A percentile compares a stretch with the other conserved stretches of the same genome.
Evolutionary conservation across 2,888 invertebrate genomes (phyloP).

Genomic region (Oxyscelio sp.): DNA sequence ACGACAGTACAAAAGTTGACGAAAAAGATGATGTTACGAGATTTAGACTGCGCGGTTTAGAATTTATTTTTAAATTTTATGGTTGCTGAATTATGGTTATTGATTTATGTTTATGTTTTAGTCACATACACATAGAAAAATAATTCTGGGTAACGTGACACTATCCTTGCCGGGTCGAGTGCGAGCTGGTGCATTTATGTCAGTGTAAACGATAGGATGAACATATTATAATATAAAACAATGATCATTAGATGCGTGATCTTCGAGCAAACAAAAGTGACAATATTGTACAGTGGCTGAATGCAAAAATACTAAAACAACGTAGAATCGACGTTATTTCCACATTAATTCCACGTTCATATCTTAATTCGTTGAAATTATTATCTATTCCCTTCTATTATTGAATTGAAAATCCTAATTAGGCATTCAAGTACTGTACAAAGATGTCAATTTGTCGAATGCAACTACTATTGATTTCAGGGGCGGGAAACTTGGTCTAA

Average conservation of each 20-base stretch:
- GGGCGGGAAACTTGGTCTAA: no score
- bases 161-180: conserved; percentile 81
- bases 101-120: no score
- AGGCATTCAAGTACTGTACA: no score
- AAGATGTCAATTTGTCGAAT: no score
- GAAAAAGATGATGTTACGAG: not conserved
- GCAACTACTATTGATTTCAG: no score
- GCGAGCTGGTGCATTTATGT: conserved; percentile 82
- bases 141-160: conserved; percentile 80
- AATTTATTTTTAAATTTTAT: not conserved
- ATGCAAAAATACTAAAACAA: not conserved
- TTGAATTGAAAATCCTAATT: no score
- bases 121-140: conserved; percentile 41
- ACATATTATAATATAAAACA: conserved; percentile 79
- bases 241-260: conserved; percentile 75
- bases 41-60: not conserved
- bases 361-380: no score
- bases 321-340: not conserved
- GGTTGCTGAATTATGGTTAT: not conserved
- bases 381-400: no score
- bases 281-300: conserved; percentile 15
- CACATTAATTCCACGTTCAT: not conserved
- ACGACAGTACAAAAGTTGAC: not conserved
- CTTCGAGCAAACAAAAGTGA: conserved; percentile 77
- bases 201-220: conserved; percentile 79